Evolutionary conservation across 2,888 invertebrate species (phyloP).

Genomic region (Drosophila maculinotata): DNA sequence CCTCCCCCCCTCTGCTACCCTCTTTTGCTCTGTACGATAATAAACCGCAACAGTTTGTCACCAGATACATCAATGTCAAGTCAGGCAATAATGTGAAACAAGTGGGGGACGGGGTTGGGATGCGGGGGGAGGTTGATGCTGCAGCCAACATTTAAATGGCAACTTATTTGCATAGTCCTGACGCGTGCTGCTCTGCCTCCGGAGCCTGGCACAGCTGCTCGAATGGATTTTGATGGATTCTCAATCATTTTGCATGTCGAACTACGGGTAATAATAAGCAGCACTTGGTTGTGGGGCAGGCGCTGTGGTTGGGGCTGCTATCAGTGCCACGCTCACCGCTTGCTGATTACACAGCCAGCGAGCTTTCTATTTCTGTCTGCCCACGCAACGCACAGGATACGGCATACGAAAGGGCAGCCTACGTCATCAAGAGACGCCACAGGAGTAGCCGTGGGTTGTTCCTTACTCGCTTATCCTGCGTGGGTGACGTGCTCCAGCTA

Average conservation of each 20-base stretch:
- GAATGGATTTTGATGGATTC: constrained; percentile 68
- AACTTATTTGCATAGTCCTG: constrained; percentile 64
- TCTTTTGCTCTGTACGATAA: constrained; percentile 50
- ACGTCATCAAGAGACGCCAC: constrained; percentile 50
- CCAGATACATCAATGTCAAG: constrained; percentile 80
- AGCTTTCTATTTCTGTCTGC: constrained; percentile 36
- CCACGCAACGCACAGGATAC: constrained; percentile 21
- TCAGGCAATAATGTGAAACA: constrained; percentile 63
- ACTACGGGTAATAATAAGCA: constrained; percentile 52
- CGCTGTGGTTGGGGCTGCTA: constrained; percentile 28
- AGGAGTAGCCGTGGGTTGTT: constrained; percentile 39
- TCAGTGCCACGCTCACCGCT: constrained; percentile 51
- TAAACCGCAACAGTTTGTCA: constrained; percentile 82
- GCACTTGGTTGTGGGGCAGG: neutral
- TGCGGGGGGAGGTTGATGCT: neutral
- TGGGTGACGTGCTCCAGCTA: too few species aligned
- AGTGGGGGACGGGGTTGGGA: constrained; percentile 11
- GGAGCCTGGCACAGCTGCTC: constrained; percentile 55
- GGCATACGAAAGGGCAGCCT: too few species aligned
- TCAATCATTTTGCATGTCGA: constrained; percentile 74
- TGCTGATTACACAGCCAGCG: constrained; percentile 34
- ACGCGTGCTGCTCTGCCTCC: constrained; percentile 24
- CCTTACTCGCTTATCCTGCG: constrained; percentile 30
- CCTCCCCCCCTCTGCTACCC: neutral
- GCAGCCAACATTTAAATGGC: constrained; percentile 54